Percentiles rank a stretch among this genome's conserved stretches.
Conservation (phyloP, 2,113 vertebrate genomes). For the Naja naja region DNA sequence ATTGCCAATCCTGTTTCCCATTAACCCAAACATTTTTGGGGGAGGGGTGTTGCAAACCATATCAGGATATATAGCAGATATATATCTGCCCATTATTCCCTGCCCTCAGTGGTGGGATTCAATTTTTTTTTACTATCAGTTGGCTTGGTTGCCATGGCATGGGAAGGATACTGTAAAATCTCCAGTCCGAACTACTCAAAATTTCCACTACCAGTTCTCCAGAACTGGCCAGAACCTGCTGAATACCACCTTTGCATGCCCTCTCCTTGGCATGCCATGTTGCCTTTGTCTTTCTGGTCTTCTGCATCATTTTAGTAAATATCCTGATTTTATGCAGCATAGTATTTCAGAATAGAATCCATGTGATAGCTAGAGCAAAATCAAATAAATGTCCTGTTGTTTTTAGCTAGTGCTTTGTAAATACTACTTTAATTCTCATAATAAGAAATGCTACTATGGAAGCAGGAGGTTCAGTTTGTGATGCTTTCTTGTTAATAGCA, state of each 20-base stretch:
- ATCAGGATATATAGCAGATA: neutral
- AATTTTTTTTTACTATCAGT: too few relatives aligned
- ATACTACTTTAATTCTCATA: neutral
- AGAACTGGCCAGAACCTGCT: too few relatives aligned
- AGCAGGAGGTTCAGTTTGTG: neutral
- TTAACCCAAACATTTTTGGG: neutral
- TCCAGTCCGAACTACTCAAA: too few relatives aligned
- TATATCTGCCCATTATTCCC: too few relatives aligned
- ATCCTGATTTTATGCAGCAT: neutral
- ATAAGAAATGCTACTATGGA: neutral
- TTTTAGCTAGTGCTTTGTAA: neutral
- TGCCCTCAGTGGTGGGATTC: too few relatives aligned
- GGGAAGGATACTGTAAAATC: too few relatives aligned
- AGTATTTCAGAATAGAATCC: neutral
- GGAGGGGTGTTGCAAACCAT: neutral
- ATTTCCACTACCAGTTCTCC: too few relatives aligned
- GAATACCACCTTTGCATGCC: too few relatives aligned
- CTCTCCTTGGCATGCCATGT: too few relatives aligned
- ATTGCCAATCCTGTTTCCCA: neutral
- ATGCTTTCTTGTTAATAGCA: constrained; percentile 21
- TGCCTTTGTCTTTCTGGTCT: too few relatives aligned
- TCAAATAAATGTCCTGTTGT: neutral
- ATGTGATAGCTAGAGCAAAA: neutral
- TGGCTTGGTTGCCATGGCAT: too few relatives aligned
- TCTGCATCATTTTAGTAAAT: neutral